phyloP scores from a whole-genome alignment of 64 coral and sea anemone species.

The Montipora sp. region DNA sequence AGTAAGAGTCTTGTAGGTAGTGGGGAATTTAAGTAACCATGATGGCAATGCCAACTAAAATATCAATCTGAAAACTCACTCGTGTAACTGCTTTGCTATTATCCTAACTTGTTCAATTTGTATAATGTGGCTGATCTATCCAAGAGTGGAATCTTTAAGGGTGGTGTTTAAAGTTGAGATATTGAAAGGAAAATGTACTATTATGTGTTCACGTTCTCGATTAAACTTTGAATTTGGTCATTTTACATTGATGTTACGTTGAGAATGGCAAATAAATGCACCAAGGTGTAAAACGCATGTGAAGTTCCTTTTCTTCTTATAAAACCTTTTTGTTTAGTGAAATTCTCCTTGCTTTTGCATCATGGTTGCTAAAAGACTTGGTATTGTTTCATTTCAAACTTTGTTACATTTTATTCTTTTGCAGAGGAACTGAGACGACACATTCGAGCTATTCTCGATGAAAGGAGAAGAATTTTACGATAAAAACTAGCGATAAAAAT shows the following conservation, averaged over 20 bases:
- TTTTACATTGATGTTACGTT: background rate
- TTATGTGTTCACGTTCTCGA: too few relatives aligned
- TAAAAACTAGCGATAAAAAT: too few relatives aligned
- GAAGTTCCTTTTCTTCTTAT: background rate
- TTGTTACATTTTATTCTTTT: background rate
- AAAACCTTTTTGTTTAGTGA: conserved; percentile 2
- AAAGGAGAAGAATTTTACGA: conserved; percentile 57
- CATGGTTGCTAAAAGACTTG: conserved; percentile 3
- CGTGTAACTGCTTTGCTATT: conserved; percentile 16
- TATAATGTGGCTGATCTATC: conserved; percentile 1
- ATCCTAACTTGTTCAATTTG: background rate
- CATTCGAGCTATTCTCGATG: conserved; percentile 41
- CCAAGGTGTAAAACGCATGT: background rate
- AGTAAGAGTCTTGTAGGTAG: conserved; percentile 8
- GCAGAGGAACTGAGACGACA: conserved; percentile 49
- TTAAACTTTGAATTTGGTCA: background rate
- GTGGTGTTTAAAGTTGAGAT: conserved; percentile 8
- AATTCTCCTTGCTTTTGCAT: background rate
- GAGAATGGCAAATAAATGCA: background rate
- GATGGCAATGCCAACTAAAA: conserved; percentile 13
- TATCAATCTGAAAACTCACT: background rate
- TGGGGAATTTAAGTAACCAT: conserved; percentile 9
- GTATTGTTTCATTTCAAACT: conserved; percentile 5
- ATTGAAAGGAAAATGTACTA: background rate
- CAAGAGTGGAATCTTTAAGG: background rate